Conservation (phyloP, 2,888 invertebrate species). For the Dilophus febrilis region DNA sequence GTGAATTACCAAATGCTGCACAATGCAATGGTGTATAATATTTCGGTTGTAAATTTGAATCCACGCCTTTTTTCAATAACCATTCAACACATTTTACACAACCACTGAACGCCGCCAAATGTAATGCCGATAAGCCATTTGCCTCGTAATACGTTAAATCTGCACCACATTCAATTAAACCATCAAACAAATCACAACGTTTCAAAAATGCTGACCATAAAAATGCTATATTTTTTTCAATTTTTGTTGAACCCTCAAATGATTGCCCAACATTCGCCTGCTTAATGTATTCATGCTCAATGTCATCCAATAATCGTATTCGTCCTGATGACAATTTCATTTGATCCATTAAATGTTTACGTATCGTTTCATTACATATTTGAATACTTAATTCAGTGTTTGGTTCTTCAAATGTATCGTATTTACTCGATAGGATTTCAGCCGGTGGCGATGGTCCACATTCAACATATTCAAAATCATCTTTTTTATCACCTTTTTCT, state of each 20-base stretch:
- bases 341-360: constrained; percentile 55
- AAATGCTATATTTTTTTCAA: constrained; percentile 53
- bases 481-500: constrained; percentile 48
- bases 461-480: constrained; percentile 59
- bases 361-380: constrained; percentile 55
- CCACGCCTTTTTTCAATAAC: constrained; percentile 48
- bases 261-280: constrained; percentile 36
- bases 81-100: constrained; percentile 51
- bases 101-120: constrained; percentile 64
- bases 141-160: constrained; percentile 53
- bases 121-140: constrained; percentile 55
- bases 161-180: constrained; percentile 47
- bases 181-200: constrained; percentile 45
- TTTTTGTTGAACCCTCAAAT: constrained; percentile 39
- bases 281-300: constrained; percentile 49
- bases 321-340: constrained; percentile 52
- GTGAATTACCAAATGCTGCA: constrained; percentile 75
- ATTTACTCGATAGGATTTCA: constrained; percentile 64
- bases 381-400: constrained; percentile 52
- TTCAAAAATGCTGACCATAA: constrained; percentile 61
- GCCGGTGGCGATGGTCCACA: constrained; percentile 65
- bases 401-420: constrained; percentile 63
- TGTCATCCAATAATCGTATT: constrained; percentile 49
- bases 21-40: constrained; percentile 74
- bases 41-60: constrained; percentile 50